phyloP scores from a whole-genome alignment of 2,113 vertebrate genomes.

The Anoura caudifer region DNA sequence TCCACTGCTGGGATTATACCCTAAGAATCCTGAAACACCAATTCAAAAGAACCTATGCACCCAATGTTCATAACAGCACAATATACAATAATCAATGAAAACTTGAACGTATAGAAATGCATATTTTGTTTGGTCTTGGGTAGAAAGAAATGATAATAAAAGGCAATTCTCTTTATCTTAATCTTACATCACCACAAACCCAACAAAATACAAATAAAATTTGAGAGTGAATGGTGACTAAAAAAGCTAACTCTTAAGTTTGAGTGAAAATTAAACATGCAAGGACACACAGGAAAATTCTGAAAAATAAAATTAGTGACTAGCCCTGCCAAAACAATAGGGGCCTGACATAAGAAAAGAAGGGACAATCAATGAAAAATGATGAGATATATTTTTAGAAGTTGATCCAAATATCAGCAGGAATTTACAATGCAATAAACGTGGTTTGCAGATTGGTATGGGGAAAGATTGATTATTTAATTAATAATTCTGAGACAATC shows the following conservation, averaged over 20 bases:
- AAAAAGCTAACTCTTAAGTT: not conserved
- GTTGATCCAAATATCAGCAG: not conserved
- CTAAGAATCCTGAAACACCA: no score
- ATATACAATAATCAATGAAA: not conserved
- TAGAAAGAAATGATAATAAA: not conserved
- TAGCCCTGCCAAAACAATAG: not conserved
- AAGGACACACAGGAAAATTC: not conserved
- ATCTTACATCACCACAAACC: not conserved
- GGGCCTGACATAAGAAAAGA: not conserved
- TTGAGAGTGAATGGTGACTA: not conserved
- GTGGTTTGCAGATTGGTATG: not conserved
- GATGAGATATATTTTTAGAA: not conserved
- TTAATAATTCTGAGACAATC: not conserved
- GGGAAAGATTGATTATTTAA: not conserved
- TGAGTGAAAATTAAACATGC: not conserved
- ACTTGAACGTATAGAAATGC: not conserved
- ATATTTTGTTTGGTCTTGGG: not conserved
- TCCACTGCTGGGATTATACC: no score
- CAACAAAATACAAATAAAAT: conserved; percentile 2
- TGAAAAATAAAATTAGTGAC: not conserved
- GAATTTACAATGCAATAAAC: not conserved
- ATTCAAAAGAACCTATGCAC: no score
- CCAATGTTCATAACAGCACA: no score
- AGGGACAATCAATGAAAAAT: not conserved
- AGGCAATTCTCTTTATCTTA: not conserved